Base-by-base conservation (phyloP, 2,113 vertebrate species). In the Dermatemys mawii region DNA sequence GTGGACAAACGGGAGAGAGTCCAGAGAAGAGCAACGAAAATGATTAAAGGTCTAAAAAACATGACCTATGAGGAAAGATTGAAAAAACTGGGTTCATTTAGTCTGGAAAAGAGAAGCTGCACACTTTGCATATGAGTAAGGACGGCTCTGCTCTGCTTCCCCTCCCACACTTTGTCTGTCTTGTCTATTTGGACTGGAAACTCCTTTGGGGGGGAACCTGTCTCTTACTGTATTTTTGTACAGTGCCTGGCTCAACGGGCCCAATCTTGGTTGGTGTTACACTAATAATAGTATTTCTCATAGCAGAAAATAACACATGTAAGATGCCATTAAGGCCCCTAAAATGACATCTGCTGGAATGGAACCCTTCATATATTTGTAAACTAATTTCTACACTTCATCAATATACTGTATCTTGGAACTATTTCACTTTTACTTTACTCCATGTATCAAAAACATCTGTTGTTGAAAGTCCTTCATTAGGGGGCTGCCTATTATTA, bases 221-320 rank as follows among this genome's bases (percentile, higher is more conserved):
- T 49, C n/a, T 78, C 41, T 1, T 2, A 1, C 13, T 48, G 38
- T 41, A 49, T 1, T 35, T 53, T 88, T 53, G 7, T 0, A 32
- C 48, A 16, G 60, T 0, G 0, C 41, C 84, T 73, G 24, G 3
- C 22, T 24, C n/a, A 4, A 11, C 11, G 3, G 70, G 22, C 5
- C 70, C 22, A 6, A 44, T 75, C 22, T 44, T 75, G 10, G 70
- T 44, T 41, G n/a, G 10, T 75, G 73, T 26, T 76, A 76, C 41
- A 76, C 22, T 76, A 44, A 14, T 46, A 76, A 46, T 76, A 46
- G 46, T 70, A 11, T 4, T 22, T 38, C n/a, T 70, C 63, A 70
- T 38, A n/a, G 60, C 60, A n/a, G 19, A 70, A 38, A 70, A 70
- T 67, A n/a, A 67, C 35, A n/a, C 17, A 70, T 21, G 35, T 22